phyloP scores from a whole-genome alignment of 2,888 invertebrate species.

The Lutraria lutraria region DNA sequence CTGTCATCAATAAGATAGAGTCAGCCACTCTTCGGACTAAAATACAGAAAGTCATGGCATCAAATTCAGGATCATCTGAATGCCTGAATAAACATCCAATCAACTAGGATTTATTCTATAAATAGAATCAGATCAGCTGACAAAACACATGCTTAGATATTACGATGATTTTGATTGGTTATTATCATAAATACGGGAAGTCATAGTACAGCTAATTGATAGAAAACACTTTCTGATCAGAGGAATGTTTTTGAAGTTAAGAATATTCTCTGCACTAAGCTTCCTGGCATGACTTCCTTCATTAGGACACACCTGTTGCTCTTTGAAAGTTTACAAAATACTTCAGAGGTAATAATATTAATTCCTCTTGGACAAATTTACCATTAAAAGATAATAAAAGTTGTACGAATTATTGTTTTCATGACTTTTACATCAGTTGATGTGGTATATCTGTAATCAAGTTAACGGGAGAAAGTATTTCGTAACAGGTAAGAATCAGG shows the following conservation, averaged over 20 bases:
- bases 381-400: neutral
- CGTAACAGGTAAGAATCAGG: neutral
- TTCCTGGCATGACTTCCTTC: neutral
- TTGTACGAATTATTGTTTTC: slow-evolving; percentile 7
- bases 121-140: neutral
- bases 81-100: neutral
- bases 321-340: neutral
- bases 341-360: neutral
- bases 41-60: neutral
- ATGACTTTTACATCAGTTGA: neutral
- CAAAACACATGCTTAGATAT: neutral
- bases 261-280: neutral
- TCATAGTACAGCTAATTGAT: neutral
- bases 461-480: neutral
- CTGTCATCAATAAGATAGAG: neutral
- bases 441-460: neutral
- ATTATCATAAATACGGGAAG: neutral
- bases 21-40: neutral
- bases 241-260: neutral
- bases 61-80: neutral
- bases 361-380: neutral
- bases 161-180: neutral
- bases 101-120: neutral
- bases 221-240: neutral
- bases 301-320: slow-evolving; percentile 9